These are phyloP conservation scores for Astropecten irregularis DNA, from an alignment of 53 echinoderm and acorn worm species.

Conservation along the genomic window DNA sequence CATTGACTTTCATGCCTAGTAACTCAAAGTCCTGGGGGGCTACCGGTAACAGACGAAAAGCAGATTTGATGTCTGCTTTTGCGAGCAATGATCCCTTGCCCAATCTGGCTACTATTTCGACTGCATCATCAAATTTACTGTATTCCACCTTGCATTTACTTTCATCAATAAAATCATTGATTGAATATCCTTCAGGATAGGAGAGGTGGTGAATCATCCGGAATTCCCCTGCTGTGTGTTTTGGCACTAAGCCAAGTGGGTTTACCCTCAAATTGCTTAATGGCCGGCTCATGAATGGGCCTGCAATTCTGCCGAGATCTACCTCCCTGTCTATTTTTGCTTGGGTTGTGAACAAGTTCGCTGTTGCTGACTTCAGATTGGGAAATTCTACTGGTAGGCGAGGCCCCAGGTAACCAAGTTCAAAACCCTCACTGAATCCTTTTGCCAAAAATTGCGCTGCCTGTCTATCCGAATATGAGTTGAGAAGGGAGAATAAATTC, in stretches of 20 bases:
- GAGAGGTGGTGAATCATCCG: slow-evolving; percentile 61
- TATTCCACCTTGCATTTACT: too few relatives aligned
- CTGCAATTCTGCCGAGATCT: too few relatives aligned
- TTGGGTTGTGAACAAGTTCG: neutral
- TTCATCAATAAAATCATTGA: too few relatives aligned
- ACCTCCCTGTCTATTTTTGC: slow-evolving; percentile 10
- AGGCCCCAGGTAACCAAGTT: too few relatives aligned
- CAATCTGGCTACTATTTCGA: neutral
- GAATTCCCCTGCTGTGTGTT: slow-evolving; percentile 40
- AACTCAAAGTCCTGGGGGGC: slow-evolving; percentile 39
- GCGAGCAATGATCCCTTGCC: neutral
- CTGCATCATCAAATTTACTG: too few relatives aligned
- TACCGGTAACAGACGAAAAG: slow-evolving; percentile 5
- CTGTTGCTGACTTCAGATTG: slow-evolving; percentile 41
- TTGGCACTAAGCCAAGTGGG: slow-evolving; percentile 53
- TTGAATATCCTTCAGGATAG: too few relatives aligned
- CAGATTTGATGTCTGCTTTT: too few relatives aligned
- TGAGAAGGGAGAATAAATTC: neutral
- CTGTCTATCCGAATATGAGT: slow-evolving; percentile 14
- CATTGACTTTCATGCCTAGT: slow-evolving; percentile 26
- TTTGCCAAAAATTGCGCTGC: too few relatives aligned
- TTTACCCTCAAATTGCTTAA: slow-evolving; percentile 28
- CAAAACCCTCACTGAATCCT: too few relatives aligned
- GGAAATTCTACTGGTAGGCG: slow-evolving; percentile 46
- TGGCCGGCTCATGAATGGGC: neutral